Evolutionary conservation across 2,113 vertebrate genomes (phyloP).

Genomic region (Zosterops hypoxanthus): DNA sequence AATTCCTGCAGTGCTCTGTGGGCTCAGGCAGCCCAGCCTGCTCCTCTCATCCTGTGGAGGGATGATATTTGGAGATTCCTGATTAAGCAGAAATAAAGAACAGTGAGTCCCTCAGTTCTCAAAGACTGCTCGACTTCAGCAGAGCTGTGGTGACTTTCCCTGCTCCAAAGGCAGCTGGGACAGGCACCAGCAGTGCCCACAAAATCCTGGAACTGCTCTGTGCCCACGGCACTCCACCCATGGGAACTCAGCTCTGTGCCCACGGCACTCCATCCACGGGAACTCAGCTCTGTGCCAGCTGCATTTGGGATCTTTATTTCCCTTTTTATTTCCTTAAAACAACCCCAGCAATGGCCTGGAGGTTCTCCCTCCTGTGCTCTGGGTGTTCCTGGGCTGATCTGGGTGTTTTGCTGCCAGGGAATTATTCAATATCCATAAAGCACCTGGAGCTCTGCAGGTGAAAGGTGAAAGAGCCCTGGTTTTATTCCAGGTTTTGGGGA

Average conservation of each 20-base stretch:
- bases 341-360: fast-evolving
- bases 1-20: fast-evolving
- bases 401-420: fast-evolving
- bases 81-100: background rate
- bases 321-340: no score
- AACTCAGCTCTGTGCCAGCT: no score
- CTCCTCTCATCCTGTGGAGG: background rate
- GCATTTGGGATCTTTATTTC: no score
- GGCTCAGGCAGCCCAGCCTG: background rate
- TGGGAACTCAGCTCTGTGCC: background rate
- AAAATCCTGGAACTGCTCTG: background rate
- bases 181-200: background rate
- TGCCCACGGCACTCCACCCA: fast-evolving
- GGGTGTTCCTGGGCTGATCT: background rate
- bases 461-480: background rate
- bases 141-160: fast-evolving
- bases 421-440: background rate
- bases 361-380: fast-evolving
- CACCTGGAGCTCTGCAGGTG: background rate
- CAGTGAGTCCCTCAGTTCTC: background rate
- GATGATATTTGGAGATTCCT: background rate
- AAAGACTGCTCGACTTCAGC: background rate
- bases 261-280: no score
- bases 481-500: background rate
- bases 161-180: background rate